Base-by-base conservation (phyloP, 2,797 vertebrate species). In the Botia almorhae region DNA sequence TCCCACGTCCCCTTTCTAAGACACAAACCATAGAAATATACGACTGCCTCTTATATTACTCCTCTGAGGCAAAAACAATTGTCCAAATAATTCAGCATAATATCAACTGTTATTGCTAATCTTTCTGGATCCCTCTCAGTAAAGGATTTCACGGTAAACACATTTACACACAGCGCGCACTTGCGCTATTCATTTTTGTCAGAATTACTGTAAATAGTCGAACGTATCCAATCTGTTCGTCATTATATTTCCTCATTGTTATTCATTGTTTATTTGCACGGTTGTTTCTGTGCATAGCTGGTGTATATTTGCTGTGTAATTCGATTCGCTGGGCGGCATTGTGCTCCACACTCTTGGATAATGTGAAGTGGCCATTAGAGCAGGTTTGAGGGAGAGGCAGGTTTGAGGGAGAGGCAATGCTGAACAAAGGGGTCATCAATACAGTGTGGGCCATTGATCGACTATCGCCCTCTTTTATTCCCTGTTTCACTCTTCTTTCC, bases 361-460 rank as follows among this genome's bases (percentile, higher is more conserved):
- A 68, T 74, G 21, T 50, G 72, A 80, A 80, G 36, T 65, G 55
- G 74, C 77, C 64, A 81, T 84, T 81, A 79, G 26, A 82, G 46
- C 36, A 64, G 55, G 70, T 43, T 17, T 75, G n/a, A 65, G 56
- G 48, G 68, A 74, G 55, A 82, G 51, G n/a, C n/a, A n/a, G n/a
- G n/a, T n/a, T n/a, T n/a, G n/a, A n/a, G n/a, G n/a, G n/a, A 46
- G 43, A 46, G 43, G 56, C 63, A 12, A 70, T 16, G 68, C 61
- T 69, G 63, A 82, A 76, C 68, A 82, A 76, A 71, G 43, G 58
- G 81, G 56, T 73, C 80, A 77, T 74, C 55, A 1, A 69, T 82
- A 77, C 53, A 73, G 23, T 60, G 78, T 78, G 71, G 78, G 69
- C 48, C 63, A 81, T 82, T 76, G 82, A 83, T 86, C 78, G 69